Evolutionary conservation across 1,140 invertebrate genomes (phyloP).

Genomic region (Euwallacea similis): DNA sequence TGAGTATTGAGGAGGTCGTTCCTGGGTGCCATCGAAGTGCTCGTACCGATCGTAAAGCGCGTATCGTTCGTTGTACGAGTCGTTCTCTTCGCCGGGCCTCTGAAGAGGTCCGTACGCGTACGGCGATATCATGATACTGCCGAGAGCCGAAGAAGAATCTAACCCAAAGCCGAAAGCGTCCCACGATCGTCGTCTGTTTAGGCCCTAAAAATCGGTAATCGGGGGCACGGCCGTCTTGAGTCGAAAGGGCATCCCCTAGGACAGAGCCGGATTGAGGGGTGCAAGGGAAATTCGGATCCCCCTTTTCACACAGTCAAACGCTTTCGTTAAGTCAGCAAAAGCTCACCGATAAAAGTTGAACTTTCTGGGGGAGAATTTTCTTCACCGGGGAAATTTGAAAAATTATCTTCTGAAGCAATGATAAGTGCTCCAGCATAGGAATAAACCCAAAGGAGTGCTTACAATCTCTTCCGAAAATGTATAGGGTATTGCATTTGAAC

Average conservation of each 20-base stretch:
- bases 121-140: conserved; percentile 44
- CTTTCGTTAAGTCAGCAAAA: too few relatives aligned
- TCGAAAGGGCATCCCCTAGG: conserved; percentile 18
- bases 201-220: conserved; percentile 36
- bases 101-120: conserved; percentile 43
- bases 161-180: conserved; percentile 15
- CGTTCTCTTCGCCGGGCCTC: conserved; percentile 34
- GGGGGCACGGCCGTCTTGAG: conserved; percentile 23
- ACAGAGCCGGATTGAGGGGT: conserved; percentile 13
- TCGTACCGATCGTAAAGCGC: conserved; percentile 37
- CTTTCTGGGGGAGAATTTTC: too few relatives aligned
- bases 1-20: conserved; percentile 28
- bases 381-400: too few relatives aligned
- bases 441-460: too few relatives aligned
- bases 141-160: conserved; percentile 5
- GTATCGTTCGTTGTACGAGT: conserved; percentile 26
- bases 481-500: too few relatives aligned
- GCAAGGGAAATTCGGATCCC: too few relatives aligned
- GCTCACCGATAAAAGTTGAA: too few relatives aligned
- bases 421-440: too few relatives aligned
- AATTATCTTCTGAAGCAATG: too few relatives aligned
- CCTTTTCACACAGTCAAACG: too few relatives aligned
- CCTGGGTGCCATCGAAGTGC: conserved; percentile 1
- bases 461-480: too few relatives aligned
- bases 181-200: conserved; percentile 15